A percentile compares a stretch with the other conserved stretches of the same genome.
Conservation (phyloP, 2,113 vertebrate species). For the Boleophthalmus pectinirostris region DNA sequence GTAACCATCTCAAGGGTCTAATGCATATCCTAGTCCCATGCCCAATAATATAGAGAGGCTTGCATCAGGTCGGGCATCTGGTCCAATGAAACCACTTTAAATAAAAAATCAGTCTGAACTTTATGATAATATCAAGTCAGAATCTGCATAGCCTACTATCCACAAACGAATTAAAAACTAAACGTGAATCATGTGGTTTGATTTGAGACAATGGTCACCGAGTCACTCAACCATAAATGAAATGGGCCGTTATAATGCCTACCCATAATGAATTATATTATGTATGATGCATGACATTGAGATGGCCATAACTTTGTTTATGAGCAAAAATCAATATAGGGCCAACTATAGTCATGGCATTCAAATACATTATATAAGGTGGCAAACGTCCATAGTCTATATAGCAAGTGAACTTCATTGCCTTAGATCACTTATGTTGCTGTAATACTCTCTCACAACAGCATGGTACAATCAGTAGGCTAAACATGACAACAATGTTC, state of each 20-base stretch:
- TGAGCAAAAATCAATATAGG: background rate
- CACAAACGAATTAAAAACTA: no score
- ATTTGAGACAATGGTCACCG: no score
- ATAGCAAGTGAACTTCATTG: background rate
- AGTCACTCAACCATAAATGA: no score
- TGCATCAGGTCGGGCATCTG: background rate
- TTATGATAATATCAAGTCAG: no score
- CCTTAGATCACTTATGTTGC: background rate
- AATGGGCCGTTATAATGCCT: no score
- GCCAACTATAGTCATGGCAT: background rate
- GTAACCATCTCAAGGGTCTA: background rate
- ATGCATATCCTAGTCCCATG: background rate
- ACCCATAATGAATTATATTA: no score
- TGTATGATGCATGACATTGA: no score
- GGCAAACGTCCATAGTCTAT: background rate
- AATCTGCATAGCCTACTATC: no score
- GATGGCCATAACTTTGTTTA: background rate
- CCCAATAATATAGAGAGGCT: background rate
- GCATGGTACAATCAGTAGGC: background rate
- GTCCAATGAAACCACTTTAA: background rate
- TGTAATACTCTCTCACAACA: background rate
- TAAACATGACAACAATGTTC: background rate
- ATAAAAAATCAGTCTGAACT: no score
- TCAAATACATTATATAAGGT: background rate
- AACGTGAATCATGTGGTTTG: no score